These are phyloP conservation scores for Epirrhoe tristata DNA, from an alignment of 2,888 invertebrate genomes.

Conservation along the genomic window DNA sequence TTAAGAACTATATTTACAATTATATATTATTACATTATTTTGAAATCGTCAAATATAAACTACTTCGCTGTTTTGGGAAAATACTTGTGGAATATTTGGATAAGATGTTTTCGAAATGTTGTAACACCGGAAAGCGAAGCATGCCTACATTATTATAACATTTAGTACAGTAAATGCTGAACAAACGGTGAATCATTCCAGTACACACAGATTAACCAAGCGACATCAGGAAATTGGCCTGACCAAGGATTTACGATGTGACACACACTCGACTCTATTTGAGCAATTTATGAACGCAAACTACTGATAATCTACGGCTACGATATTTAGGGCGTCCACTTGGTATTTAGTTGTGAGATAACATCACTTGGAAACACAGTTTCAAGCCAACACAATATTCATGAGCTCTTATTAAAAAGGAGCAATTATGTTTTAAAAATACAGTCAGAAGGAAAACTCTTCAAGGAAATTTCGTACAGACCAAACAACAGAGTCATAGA, in stretches of 20 bases:
- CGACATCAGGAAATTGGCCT: constrained; percentile 47
- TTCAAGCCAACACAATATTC: not conserved
- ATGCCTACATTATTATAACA: constrained; percentile 45
- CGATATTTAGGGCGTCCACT: not conserved
- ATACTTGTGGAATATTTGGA: not conserved
- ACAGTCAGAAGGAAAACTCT: not conserved
- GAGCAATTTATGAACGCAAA: constrained; percentile 41
- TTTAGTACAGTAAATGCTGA: constrained; percentile 38
- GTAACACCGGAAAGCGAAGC: constrained; percentile 40
- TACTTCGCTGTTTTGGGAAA: not conserved
- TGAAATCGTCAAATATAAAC: not conserved
- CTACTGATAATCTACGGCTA: constrained; percentile 24
- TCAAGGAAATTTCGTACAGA: not conserved
- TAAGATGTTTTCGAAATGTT: constrained; percentile 5
- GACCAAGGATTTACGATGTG: constrained; percentile 45
- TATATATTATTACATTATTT: not conserved
- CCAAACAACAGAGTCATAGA: not conserved
- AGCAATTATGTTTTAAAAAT: not conserved
- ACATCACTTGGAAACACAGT: not conserved
- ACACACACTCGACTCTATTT: constrained; percentile 38
- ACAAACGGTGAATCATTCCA: constrained; percentile 42
- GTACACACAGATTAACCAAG: constrained; percentile 43
- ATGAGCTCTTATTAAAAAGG: not conserved
- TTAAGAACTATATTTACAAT: not conserved
- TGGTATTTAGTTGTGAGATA: constrained; percentile 11